phyloP scores from a whole-genome alignment of 2,888 invertebrate species.

The Napeogenes inachia region DNA sequence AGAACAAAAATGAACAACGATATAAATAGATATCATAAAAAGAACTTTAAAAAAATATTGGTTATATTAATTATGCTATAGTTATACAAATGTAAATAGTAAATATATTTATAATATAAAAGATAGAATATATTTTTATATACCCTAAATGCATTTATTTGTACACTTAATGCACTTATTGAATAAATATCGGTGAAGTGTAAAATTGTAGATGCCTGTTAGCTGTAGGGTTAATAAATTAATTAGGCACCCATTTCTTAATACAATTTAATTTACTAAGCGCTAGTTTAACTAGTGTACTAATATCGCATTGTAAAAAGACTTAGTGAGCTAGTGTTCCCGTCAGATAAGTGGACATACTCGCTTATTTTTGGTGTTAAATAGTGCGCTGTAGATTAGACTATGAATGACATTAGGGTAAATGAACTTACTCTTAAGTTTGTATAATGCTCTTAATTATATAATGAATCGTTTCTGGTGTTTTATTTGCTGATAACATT shows the following conservation, averaged over 20 bases:
- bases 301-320: too few species aligned
- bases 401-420: not conserved
- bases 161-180: not conserved
- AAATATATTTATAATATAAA: conserved; percentile 2
- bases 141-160: not conserved
- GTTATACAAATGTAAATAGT: not conserved
- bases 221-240: too few species aligned
- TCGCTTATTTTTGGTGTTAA: too few species aligned
- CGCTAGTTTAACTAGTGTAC: too few species aligned
- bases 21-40: too few species aligned
- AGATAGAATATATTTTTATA: conserved; percentile 1
- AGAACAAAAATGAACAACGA: too few species aligned
- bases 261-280: too few species aligned
- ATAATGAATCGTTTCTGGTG: conserved; percentile 16
- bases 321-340: too few species aligned
- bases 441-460: conserved; percentile 13
- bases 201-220: too few species aligned
- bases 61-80: not conserved
- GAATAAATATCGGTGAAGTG: not conserved
- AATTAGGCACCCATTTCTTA: too few species aligned
- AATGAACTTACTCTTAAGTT: conserved; percentile 7
- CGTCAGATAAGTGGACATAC: too few species aligned
- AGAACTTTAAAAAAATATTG: not conserved
- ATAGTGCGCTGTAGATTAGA: too few species aligned
- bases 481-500: conserved; percentile 16